Percentiles rank a stretch among this genome's conserved stretches.
Evolutionary conservation across 1,140 invertebrate species (phyloP).

Genomic region (Euura saliciscinereae): DNA sequence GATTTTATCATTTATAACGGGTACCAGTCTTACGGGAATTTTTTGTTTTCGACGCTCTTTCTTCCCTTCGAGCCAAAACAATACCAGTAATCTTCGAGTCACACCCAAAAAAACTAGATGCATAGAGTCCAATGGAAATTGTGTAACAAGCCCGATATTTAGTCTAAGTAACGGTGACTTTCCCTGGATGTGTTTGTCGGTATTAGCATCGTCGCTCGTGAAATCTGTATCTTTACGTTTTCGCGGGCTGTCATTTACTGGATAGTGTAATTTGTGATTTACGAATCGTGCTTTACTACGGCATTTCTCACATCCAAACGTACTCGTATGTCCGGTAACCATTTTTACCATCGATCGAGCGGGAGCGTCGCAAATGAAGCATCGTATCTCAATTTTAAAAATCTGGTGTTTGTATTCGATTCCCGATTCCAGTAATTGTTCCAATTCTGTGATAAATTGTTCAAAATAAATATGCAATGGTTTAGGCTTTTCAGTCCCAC

Average conservation of each 20-base stretch:
- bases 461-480: constrained; percentile 26
- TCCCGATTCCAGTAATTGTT: constrained; percentile 18
- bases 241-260: not conserved
- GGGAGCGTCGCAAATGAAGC: constrained; percentile 30
- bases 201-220: not conserved
- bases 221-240: not conserved
- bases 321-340: constrained; percentile 22
- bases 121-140: constrained; percentile 33
- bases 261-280: constrained; percentile 20
- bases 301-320: constrained; percentile 30
- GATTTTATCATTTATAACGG: not conserved
- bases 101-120: constrained; percentile 31
- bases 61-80: not conserved
- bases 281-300: constrained; percentile 23
- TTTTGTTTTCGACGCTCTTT: not conserved
- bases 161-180: not conserved
- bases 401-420: constrained; percentile 16
- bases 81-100: constrained; percentile 26
- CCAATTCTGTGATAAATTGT: constrained; percentile 29
- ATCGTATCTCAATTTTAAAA: constrained; percentile 15
- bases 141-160: constrained; percentile 21
- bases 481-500: constrained; percentile 24
- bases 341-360: constrained; percentile 23
- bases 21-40: not conserved
- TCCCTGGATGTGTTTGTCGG: not conserved